These are phyloP conservation scores for Troides aeacus DNA, from an alignment of 2,888 invertebrate species.

Conservation along the genomic window DNA sequence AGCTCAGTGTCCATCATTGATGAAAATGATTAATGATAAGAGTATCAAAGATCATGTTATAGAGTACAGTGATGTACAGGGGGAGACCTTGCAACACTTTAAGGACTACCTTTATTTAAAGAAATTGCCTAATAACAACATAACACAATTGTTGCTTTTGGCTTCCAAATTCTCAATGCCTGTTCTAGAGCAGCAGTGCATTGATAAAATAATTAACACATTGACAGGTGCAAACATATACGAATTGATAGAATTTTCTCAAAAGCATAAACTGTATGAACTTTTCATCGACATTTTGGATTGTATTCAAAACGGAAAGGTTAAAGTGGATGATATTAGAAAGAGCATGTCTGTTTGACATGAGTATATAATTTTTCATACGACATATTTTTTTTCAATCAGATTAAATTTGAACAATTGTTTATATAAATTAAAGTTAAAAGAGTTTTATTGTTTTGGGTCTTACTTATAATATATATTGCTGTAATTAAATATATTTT, in stretches of 20 bases:
- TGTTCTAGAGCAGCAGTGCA: slow-evolving; percentile 10
- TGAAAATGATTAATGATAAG: slow-evolving; percentile 19
- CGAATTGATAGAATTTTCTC: slow-evolving; percentile 7
- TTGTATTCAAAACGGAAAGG: slow-evolving; percentile 6
- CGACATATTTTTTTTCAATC: neutral
- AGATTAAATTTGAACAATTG: no score
- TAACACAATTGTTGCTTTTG: slow-evolving; percentile 17
- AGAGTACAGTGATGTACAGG: slow-evolving; percentile 7
- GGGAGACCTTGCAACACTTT: slow-evolving; percentile 15
- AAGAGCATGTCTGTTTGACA: neutral
- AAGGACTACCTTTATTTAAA: slow-evolving; percentile 18
- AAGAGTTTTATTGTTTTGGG: no score
- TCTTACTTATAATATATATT: no score
- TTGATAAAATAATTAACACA: slow-evolving; percentile 2
- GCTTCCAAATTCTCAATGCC: neutral
- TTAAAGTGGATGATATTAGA: slow-evolving; percentile 10
- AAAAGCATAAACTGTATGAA: slow-evolving; percentile 11
- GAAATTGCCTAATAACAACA: slow-evolving; percentile 2
- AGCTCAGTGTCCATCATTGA: slow-evolving; percentile 3
- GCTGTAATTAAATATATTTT: no score
- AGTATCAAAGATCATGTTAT: slow-evolving; percentile 13
- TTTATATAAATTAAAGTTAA: no score
- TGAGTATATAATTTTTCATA: neutral
- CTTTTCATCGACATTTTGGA: slow-evolving; percentile 9
- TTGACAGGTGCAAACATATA: slow-evolving; percentile 1